These are phyloP conservation scores for Chaenocephalus aceratus DNA, from an alignment of 2,113 vertebrate genomes.

Conservation along the genomic window DNA sequence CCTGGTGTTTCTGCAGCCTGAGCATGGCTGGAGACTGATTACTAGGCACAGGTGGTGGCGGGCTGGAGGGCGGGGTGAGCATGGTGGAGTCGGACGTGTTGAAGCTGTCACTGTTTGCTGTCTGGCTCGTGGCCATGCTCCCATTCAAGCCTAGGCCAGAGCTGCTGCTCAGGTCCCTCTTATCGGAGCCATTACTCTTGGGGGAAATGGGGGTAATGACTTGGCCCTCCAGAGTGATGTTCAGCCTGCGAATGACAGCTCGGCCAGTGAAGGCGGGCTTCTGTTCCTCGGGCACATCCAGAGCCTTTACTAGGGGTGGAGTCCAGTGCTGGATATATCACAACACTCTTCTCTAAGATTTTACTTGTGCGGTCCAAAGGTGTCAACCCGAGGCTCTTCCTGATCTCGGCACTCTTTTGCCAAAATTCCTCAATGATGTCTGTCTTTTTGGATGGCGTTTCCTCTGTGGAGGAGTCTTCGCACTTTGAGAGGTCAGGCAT, in stretches of 20 bases:
- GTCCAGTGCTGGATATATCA: constrained; percentile 42
- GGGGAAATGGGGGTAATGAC: constrained; percentile 87
- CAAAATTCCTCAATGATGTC: constrained; percentile 97
- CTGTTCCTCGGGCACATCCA: constrained; percentile 78
- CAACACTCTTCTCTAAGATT: constrained; percentile 75
- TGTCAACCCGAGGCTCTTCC: constrained; percentile 92
- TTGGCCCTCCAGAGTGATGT: constrained; percentile 86
- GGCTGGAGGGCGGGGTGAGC: constrained; percentile 97
- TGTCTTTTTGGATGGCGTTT: constrained; percentile 85
- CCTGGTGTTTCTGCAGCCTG: constrained; percentile 82
- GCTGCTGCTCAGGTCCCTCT: constrained; percentile 90
- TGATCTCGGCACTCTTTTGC: constrained; percentile 96
- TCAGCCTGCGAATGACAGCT: constrained; percentile 85
- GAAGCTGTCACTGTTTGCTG: constrained; percentile 89
- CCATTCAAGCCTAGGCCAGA: constrained; percentile 93
- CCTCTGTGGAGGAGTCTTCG: constrained; percentile 78
- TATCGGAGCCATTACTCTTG: constrained; percentile 82
- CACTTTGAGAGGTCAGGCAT: constrained; percentile 66
- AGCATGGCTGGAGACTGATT: constrained; percentile 92
- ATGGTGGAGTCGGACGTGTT: constrained; percentile 93
- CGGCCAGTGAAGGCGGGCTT: constrained; percentile 78
- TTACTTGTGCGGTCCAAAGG: constrained; percentile 88
- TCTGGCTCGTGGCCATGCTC: constrained; percentile 89
- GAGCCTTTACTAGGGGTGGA: constrained; percentile 68
- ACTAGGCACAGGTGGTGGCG: constrained; percentile 91